These are phyloP conservation scores for Tetraodon nigroviridis DNA, from an alignment of 2,113 vertebrate species.

Conservation along the genomic window DNA sequence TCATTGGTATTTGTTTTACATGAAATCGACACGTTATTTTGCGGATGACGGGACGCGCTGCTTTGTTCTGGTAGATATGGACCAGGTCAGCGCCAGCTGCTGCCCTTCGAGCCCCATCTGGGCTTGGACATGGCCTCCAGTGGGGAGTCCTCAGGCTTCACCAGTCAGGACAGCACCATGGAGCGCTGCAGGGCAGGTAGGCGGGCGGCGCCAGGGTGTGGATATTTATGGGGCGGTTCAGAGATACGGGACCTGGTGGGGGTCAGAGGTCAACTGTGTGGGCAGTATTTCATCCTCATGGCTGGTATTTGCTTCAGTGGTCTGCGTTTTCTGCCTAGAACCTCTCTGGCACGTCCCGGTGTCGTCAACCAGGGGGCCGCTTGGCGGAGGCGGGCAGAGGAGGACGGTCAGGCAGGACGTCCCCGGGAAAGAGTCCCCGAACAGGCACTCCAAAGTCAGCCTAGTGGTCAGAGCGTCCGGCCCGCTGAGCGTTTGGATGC, in stretches of 20 bases:
- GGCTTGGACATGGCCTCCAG: slow-evolving; percentile 76
- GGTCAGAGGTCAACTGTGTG: slow-evolving; percentile 54
- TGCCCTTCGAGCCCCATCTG: slow-evolving; percentile 78
- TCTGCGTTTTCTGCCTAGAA: slow-evolving; percentile 72
- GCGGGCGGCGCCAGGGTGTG: too few relatives aligned
- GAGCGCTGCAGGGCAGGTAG: slow-evolving; percentile 86
- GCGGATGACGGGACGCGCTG: background rate
- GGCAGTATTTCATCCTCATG: slow-evolving; percentile 69
- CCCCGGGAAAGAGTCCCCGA: slow-evolving; percentile 84
- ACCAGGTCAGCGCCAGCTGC: slow-evolving; percentile 68
- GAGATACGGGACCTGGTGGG: slow-evolving; percentile 12
- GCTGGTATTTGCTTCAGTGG: slow-evolving; percentile 58
- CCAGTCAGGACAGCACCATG: slow-evolving; percentile 87
- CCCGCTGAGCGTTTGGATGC: background rate
- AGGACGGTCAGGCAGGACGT: slow-evolving; percentile 77
- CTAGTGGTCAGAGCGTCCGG: background rate
- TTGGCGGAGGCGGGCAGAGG: slow-evolving; percentile 69
- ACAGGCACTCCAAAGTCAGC: slow-evolving; percentile 83
- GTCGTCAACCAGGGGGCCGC: slow-evolving; percentile 69
- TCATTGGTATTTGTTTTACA: background rate
- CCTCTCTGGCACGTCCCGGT: slow-evolving; percentile 86
- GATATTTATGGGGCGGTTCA: background rate
- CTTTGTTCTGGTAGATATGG: slow-evolving; percentile 67
- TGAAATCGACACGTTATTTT: background rate
- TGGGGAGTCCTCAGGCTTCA: slow-evolving; percentile 83